Percentiles rank a stretch among this genome's conserved stretches.
These are phyloP conservation scores for Hippopotamyrus pictus DNA, from an alignment of 2,797 vertebrate species.

Conservation along the genomic window DNA sequence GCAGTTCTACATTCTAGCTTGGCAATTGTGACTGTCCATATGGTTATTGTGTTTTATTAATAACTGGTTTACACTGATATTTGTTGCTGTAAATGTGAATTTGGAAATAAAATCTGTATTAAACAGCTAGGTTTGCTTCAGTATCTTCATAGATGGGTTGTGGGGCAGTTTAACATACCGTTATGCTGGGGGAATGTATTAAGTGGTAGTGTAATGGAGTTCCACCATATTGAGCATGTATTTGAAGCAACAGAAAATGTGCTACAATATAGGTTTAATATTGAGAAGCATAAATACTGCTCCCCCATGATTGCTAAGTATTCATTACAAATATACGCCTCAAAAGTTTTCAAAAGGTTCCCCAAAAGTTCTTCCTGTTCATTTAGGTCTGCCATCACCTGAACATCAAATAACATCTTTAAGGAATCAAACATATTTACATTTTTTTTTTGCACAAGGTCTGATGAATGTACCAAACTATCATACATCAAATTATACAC, in stretches of 20 bases:
- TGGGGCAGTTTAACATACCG: not conserved
- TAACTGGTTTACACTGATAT: conserved; percentile 85
- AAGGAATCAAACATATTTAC: conserved; percentile 61
- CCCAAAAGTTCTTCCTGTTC: conserved; percentile 46
- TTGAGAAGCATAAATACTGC: conserved; percentile 67
- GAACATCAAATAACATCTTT: conserved; percentile 65
- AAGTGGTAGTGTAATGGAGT: not conserved
- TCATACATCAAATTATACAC: conserved; percentile 23
- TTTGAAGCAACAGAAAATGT: conserved; percentile 26
- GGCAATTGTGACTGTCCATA: conserved; percentile 84
- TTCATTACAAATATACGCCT: conserved; percentile 67
- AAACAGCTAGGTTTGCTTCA: conserved; percentile 37
- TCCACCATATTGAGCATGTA: not conserved
- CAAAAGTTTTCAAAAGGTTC: conserved; percentile 40
- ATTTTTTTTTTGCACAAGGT: conserved; percentile 72
- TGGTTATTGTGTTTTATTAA: conserved; percentile 87
- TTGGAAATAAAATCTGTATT: conserved; percentile 95
- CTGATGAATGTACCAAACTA: conserved; percentile 77
- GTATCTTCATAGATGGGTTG: not conserved
- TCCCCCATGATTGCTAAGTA: conserved; percentile 71
- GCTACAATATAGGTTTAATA: conserved; percentile 37
- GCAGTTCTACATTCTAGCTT: conserved; percentile 79
- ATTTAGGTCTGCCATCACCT: conserved; percentile 61
- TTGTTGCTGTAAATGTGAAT: conserved; percentile 94
- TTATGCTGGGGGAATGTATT: not conserved